These are phyloP conservation scores for Anser cygnoides DNA, from an alignment of 2,113 vertebrate genomes.

Conservation along the genomic window DNA sequence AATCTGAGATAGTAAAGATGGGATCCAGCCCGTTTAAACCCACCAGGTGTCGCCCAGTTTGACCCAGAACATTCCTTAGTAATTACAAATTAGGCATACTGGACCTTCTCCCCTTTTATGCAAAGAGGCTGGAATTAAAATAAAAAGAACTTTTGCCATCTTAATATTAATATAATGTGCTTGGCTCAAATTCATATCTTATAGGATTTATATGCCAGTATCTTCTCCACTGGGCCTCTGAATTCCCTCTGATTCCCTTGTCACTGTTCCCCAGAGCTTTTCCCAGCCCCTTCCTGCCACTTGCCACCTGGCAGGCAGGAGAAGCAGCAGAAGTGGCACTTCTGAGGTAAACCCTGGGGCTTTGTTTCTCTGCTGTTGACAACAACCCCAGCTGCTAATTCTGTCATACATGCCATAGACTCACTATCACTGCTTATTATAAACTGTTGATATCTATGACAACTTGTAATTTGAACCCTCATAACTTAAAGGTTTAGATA, in stretches of 20 bases:
- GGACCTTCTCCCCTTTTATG: not conserved
- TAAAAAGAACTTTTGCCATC: not conserved
- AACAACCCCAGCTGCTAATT: not conserved
- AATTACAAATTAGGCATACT: not conserved
- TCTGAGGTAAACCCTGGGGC: not conserved
- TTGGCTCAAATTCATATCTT: not conserved
- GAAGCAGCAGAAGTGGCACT: not conserved
- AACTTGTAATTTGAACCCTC: not conserved
- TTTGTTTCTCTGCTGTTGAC: not conserved
- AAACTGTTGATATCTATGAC: not conserved
- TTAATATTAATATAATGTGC: not conserved
- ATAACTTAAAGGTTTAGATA: not conserved
- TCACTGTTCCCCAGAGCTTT: not conserved
- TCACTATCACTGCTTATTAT: not conserved
- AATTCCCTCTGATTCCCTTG: not conserved
- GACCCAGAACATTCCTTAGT: not conserved
- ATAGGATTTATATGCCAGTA: not conserved
- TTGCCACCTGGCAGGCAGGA: not conserved
- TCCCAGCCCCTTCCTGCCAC: not conserved
- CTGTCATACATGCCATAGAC: not conserved
- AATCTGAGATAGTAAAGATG: not conserved
- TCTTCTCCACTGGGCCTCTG: not conserved
- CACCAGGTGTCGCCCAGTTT: not conserved
- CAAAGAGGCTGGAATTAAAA: not conserved
- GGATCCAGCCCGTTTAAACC: not conserved